phyloP scores from a whole-genome alignment of 2,113 vertebrate species.

The Ranitomeya imitator region DNA sequence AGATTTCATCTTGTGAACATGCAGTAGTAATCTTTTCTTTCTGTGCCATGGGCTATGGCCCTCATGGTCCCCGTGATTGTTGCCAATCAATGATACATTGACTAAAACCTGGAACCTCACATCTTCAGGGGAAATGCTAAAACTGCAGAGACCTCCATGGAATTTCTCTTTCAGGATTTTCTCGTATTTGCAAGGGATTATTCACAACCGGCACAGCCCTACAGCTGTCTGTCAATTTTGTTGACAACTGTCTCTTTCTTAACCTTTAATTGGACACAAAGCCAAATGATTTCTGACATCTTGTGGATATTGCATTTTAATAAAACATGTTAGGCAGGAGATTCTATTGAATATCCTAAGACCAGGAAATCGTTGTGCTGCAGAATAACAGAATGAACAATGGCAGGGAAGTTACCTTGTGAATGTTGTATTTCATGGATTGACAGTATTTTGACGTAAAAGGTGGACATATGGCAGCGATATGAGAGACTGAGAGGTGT shows the following conservation, averaged over 20 bases:
- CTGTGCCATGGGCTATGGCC: too few relatives aligned
- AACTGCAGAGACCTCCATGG: background rate
- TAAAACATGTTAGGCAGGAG: constrained; percentile 20
- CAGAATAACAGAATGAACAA: background rate
- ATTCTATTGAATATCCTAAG: constrained; percentile 30
- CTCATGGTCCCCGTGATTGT: too few relatives aligned
- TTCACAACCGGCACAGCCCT: background rate
- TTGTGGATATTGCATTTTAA: constrained; percentile 9
- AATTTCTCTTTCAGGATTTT: background rate
- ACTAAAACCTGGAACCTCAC: too few relatives aligned
- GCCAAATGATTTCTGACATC: background rate
- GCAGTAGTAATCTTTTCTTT: too few relatives aligned
- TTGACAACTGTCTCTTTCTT: background rate
- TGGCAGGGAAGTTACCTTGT: constrained; percentile 7
- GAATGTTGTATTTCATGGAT: background rate
- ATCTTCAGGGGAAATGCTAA: background rate
- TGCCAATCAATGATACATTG: too few relatives aligned
- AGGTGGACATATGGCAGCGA: background rate
- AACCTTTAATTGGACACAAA: background rate
- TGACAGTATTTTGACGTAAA: background rate
- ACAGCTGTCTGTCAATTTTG: constrained; percentile 1
- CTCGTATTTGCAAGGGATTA: constrained; percentile 8
- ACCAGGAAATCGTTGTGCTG: background rate
- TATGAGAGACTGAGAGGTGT: too few relatives aligned
- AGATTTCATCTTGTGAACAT: too few relatives aligned